Evolutionary conservation across 2,797 vertebrate genomes (phyloP).

Genomic region (Phoeniculus purpureus): DNA sequence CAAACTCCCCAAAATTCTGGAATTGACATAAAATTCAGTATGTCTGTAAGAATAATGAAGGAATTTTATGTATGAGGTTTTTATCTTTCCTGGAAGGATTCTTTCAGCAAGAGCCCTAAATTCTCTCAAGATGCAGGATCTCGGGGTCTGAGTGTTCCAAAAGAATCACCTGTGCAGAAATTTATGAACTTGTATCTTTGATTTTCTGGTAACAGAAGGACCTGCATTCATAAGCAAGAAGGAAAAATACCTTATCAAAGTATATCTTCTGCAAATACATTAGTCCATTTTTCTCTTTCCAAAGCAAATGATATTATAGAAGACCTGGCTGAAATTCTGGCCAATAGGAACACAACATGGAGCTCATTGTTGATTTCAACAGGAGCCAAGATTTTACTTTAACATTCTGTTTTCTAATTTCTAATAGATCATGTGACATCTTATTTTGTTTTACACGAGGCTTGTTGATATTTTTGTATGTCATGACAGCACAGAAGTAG

Average conservation of each 20-base stretch:
- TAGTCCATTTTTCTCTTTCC: background rate
- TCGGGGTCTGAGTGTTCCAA: background rate
- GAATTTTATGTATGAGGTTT: background rate
- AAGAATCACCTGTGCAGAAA: background rate
- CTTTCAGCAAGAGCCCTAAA: background rate
- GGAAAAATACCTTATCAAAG: background rate
- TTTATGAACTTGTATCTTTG: background rate
- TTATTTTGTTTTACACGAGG: background rate
- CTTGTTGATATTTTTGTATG: background rate
- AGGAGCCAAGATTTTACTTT: background rate
- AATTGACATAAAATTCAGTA: background rate
- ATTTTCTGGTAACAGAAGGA: background rate
- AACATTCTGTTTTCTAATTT: background rate
- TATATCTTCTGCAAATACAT: background rate
- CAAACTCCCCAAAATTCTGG: fast-evolving
- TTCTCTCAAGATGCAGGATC: background rate
- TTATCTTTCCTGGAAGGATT: background rate
- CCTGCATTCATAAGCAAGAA: background rate
- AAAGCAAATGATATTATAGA: background rate
- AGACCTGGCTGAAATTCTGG: background rate
- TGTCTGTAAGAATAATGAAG: background rate
- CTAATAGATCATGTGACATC: fast-evolving
- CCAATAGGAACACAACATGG: background rate
- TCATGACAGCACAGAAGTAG: background rate
- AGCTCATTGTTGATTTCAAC: background rate